A percentile compares a stretch with the other conserved stretches of the same genome.
These are phyloP conservation scores for Himalopsyche tibetana DNA, from an alignment of 2,888 invertebrate genomes.

Conservation along the genomic window DNA sequence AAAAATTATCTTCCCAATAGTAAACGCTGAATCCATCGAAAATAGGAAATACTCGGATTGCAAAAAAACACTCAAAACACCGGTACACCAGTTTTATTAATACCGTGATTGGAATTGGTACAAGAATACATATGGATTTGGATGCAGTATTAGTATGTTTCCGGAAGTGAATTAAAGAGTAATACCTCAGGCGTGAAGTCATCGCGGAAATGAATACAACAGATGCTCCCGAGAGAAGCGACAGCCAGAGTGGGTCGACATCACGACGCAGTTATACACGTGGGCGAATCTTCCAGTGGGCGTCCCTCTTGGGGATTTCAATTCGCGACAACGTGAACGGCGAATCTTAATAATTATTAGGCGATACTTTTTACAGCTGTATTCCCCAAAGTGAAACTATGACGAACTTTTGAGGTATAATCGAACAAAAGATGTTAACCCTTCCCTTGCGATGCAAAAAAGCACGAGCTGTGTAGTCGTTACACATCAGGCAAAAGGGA, in stretches of 20 bases:
- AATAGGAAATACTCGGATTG: too few species aligned
- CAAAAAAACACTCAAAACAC: too few species aligned
- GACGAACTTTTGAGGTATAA: background rate
- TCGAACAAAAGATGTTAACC: too few species aligned
- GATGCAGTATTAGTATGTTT: background rate
- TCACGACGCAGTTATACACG: background rate
- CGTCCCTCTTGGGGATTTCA: slow-evolving; percentile 28
- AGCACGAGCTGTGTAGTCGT: too few species aligned
- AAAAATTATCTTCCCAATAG: too few species aligned
- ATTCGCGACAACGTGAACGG: slow-evolving; percentile 7
- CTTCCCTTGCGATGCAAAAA: too few species aligned
- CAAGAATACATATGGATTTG: too few species aligned
- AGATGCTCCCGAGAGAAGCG: background rate
- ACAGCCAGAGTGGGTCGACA: background rate
- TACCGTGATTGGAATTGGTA: too few species aligned
- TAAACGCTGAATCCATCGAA: too few species aligned
- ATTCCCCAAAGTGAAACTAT: background rate
- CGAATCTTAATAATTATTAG: slow-evolving; percentile 10
- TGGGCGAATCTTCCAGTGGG: slow-evolving; percentile 12
- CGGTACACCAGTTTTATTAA: too few species aligned
- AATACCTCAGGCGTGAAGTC: background rate
- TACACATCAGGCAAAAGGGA: too few species aligned
- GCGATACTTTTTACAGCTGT: background rate
- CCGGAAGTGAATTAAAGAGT: background rate
- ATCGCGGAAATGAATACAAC: slow-evolving; percentile 19